Evolutionary conservation across 2,888 invertebrate species (phyloP).

Genomic region (Hypolimnas misippus): DNA sequence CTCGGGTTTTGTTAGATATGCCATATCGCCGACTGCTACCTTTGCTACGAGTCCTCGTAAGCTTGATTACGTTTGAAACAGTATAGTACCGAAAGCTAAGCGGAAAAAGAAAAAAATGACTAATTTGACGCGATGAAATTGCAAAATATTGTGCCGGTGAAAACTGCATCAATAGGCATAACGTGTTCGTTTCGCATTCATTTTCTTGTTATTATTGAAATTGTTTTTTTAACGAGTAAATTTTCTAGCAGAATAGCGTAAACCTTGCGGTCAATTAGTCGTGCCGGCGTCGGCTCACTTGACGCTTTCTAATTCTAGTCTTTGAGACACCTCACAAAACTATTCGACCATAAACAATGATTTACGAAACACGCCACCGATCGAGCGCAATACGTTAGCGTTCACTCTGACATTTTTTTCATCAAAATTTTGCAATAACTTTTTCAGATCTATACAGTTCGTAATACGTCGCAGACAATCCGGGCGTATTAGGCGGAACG

Average conservation of each 20-base stretch:
- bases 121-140: constrained; percentile 25
- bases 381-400: constrained; percentile 61
- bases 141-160: constrained; percentile 31
- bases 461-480: constrained; percentile 20
- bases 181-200: constrained; percentile 26
- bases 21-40: constrained; percentile 2
- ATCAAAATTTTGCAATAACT: constrained; percentile 52
- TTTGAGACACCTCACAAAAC: constrained; percentile 71
- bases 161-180: constrained; percentile 25
- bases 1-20: constrained; percentile 19
- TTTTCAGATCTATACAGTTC: constrained; percentile 38
- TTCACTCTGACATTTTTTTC: constrained; percentile 64
- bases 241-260: constrained; percentile 70
- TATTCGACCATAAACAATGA: constrained; percentile 79
- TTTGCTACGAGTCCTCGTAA: constrained; percentile 6
- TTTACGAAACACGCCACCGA: constrained; percentile 73
- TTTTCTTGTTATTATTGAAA: constrained; percentile 39
- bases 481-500: constrained; percentile 35
- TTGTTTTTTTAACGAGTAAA: constrained; percentile 51
- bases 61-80: neutral
- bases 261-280: constrained; percentile 81
- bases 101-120: constrained; percentile 45
- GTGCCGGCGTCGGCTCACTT: constrained; percentile 64
- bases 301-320: constrained; percentile 81
- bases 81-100: neutral